Base-by-base conservation (phyloP, 2,113 vertebrate species). In the Pleuronectes platessa region DNA sequence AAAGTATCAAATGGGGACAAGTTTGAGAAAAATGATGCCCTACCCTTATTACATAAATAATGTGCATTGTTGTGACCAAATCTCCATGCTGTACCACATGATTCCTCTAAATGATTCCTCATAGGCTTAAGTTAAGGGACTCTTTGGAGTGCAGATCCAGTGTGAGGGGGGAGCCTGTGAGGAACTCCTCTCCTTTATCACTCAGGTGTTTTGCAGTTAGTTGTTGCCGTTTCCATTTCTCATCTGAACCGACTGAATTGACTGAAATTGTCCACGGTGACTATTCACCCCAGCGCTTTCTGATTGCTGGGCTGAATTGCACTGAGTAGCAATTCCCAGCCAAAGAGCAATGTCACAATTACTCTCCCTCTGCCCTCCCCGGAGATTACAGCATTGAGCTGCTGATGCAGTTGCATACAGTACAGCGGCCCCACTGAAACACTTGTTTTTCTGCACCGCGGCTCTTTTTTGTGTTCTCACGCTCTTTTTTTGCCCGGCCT, bases 331-430 rank as follows among this genome's bases (percentile, higher is more conserved):
- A 87, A 81, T 86, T 90, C 77, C 14, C 71, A 82, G 79, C 86
- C 88, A 85, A 87, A 90, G 74, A 85, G 85, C 81, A 85, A 88
- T 82, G 90, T 92, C 89, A 89, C 88, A 83, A 84, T 85, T 85
- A 84, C 84, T 68, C 83, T 79, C 79, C 74, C 40, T 56, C 78
- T 31, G 60, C 59, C 35, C 51, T 74, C 89, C 68, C 76, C 2
- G 37, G 83, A 89, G 86, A 78, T 83, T 71, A 61, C 71, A 74
- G 85, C 78, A 86, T 64, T 68, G 84, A 89, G 84, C 78, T 92
- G 91, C 91, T 91, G 86, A 89, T 87, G 86, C 85, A 83, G 88
- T 79, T 81, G 71, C 61, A 66, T 59, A 71, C 71, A 77, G 77
- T 67, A 40, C 79, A 78, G 71, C 45, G 0, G 54, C 69, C 60